Evolutionary conservation across 2,113 vertebrate species (phyloP).

Genomic region (Bujurquina vittata): DNA sequence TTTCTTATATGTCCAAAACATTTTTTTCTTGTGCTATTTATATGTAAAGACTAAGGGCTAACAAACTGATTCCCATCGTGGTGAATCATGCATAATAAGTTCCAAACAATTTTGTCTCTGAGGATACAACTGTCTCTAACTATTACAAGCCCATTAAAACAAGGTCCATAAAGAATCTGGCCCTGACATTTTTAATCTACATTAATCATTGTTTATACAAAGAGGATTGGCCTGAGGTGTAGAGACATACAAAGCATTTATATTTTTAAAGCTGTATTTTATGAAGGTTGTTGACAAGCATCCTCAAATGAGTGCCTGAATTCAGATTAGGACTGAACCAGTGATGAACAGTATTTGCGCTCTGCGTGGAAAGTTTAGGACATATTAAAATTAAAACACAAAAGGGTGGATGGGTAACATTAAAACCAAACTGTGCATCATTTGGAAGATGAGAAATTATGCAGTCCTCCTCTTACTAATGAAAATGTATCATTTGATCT

Average conservation of each 20-base stretch:
- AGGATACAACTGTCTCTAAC: not conserved
- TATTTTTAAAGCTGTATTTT: not conserved
- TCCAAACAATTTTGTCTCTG: not conserved
- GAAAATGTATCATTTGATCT: not conserved
- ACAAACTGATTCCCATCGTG: conserved; percentile 8
- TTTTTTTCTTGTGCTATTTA: not conserved
- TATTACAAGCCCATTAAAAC: conserved; percentile 4
- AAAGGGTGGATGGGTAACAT: not conserved
- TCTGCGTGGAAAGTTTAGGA: not conserved
- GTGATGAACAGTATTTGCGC: not conserved
- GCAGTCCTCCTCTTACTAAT: not conserved
- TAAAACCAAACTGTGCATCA: not conserved
- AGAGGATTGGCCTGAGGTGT: not conserved
- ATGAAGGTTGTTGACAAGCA: not conserved
- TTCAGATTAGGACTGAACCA: not conserved
- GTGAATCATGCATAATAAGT: not conserved
- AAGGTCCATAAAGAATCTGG: not conserved
- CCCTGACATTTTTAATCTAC: not conserved
- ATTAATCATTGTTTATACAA: conserved; percentile 2
- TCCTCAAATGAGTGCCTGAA: not conserved
- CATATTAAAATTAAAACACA: not conserved
- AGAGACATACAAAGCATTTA: not conserved
- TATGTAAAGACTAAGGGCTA: not conserved
- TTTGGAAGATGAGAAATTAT: not conserved
- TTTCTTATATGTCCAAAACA: not conserved